Evolutionary conservation across 2,797 vertebrate species (phyloP).

Genomic region (Lerista edwardsae): DNA sequence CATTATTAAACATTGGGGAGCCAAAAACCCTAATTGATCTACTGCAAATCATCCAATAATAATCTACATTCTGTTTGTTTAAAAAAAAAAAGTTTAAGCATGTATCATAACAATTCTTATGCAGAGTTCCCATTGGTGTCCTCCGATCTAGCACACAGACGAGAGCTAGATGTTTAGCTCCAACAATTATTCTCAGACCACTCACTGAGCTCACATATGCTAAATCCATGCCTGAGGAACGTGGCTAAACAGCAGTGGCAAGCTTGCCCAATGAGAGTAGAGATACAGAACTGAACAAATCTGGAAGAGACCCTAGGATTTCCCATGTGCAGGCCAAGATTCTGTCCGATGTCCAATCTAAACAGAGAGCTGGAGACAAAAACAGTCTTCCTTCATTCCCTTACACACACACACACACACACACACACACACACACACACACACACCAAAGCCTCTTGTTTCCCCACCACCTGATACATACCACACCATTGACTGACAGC

Average conservation of each 20-base stretch:
- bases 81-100: too few relatives aligned
- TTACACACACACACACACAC: neutral
- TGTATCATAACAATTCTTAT: neutral
- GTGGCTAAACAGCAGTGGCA: neutral
- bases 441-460: neutral
- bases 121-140: neutral
- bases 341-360: neutral
- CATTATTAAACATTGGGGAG: too few relatives aligned
- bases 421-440: neutral
- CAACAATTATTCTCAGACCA: neutral
- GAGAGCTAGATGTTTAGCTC: neutral
- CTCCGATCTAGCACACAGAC: neutral
- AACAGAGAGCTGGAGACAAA: neutral
- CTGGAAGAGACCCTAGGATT: too few relatives aligned
- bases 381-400: neutral
- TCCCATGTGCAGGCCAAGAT: too few relatives aligned
- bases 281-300: neutral
- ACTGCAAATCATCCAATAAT: too few relatives aligned
- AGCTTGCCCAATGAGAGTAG: neutral
- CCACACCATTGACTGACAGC: conserved; percentile 92
- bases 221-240: neutral
- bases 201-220: neutral
- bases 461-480: conserved; percentile 56
- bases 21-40: too few relatives aligned
- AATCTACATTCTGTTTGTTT: too few relatives aligned